Percentiles rank a stretch among this genome's conserved stretches.
phyloP scores from a whole-genome alignment of 2,888 invertebrate genomes.

The Alloplasta piceator region DNA sequence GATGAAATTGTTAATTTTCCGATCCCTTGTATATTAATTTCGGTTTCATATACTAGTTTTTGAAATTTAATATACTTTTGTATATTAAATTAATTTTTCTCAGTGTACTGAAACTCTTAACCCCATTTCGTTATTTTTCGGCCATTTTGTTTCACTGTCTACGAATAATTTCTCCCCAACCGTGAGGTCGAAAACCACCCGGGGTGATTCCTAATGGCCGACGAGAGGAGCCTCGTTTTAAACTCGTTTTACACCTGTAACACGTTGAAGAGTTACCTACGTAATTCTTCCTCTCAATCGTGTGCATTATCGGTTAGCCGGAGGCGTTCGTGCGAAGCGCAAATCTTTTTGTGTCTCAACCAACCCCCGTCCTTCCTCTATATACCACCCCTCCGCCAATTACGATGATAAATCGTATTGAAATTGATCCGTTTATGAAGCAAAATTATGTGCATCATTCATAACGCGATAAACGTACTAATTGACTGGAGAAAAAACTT shows the following conservation, averaged over 20 bases:
- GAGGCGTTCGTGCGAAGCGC: conserved; percentile 63
- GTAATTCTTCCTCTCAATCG: conserved; percentile 58
- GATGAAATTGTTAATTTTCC: too few species aligned
- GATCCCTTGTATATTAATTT: too few species aligned
- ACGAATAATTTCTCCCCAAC: conserved; percentile 70
- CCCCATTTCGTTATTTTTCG: too few species aligned
- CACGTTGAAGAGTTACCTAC: conserved; percentile 50
- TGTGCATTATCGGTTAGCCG: conserved; percentile 68
- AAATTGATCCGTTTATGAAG: conserved; percentile 59
- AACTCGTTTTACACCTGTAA: conserved; percentile 79
- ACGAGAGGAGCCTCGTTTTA: conserved; percentile 72
- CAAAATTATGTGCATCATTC: conserved; percentile 59
- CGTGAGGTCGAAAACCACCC: conserved; percentile 67
- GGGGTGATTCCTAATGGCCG: conserved; percentile 77
- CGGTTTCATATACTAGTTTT: too few species aligned
- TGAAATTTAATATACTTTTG: too few species aligned
- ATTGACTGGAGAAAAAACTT: neutral
- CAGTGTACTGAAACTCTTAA: too few species aligned
- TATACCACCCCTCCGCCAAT: conserved; percentile 59
- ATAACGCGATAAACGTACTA: conserved; percentile 34
- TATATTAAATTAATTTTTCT: too few species aligned
- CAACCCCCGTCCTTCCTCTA: neutral
- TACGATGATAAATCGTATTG: conserved; percentile 75
- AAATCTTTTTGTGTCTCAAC: conserved; percentile 4
- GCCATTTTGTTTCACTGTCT: neutral